These are phyloP conservation scores for Hydrolagus colliei DNA, from an alignment of 2,797 vertebrate genomes.

Conservation along the genomic window DNA sequence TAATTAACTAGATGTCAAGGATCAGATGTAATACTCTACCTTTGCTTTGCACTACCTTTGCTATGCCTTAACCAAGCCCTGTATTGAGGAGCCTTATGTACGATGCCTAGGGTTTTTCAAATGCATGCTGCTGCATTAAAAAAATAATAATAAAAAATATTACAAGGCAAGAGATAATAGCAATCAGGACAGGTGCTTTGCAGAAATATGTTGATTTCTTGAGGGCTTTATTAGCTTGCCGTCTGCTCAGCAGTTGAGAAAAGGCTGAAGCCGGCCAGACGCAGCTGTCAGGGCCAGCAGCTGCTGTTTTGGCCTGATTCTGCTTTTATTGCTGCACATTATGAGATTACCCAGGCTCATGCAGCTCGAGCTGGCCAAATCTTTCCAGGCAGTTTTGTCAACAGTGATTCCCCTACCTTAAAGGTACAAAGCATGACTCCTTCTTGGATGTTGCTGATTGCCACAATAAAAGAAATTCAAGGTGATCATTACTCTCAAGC, in stretches of 20 bases:
- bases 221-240: conserved; percentile 34
- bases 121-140: neutral
- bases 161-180: conserved; percentile 32
- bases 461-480: conserved; percentile 14
- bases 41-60: too few species aligned
- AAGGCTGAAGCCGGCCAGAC: conserved; percentile 26
- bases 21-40: neutral
- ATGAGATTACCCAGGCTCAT: conserved; percentile 29
- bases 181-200: conserved; percentile 32
- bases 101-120: neutral
- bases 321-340: conserved; percentile 32
- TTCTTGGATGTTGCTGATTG: neutral
- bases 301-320: conserved; percentile 1
- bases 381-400: conserved; percentile 34
- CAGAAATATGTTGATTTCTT: conserved; percentile 33
- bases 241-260: conserved; percentile 34
- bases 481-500: conserved; percentile 12
- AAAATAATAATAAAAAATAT: conserved; percentile 33
- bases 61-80: too few species aligned
- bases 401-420: conserved; percentile 26
- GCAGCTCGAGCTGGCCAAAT: conserved; percentile 24
- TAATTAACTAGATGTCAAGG: neutral
- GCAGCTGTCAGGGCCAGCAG: conserved; percentile 1
- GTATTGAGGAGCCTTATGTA: neutral
- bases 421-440: conserved; percentile 24